phyloP scores from a whole-genome alignment of 2,113 vertebrate genomes.

The Australoheros scitulus region DNA sequence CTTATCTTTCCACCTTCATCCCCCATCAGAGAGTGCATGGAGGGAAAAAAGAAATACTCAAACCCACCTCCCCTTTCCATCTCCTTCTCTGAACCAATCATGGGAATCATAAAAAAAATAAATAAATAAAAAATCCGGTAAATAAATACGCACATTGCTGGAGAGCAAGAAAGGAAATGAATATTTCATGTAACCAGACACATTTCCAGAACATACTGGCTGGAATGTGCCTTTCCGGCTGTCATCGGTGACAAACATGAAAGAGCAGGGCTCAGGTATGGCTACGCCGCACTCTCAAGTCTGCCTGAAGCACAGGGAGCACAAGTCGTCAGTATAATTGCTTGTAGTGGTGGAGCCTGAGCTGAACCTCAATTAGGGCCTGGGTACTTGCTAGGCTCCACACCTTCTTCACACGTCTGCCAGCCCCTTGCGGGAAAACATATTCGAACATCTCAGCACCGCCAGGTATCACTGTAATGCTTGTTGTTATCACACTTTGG shows the following conservation, averaged over 20 bases:
- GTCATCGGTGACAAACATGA: conserved; percentile 69
- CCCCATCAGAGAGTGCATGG: conserved; percentile 16
- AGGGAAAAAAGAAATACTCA: conserved; percentile 9
- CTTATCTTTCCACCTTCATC: conserved; percentile 34
- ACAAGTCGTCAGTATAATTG: conserved; percentile 64
- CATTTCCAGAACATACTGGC: conserved; percentile 56
- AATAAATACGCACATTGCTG: conserved; percentile 56
- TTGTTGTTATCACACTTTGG: conserved; percentile 25
- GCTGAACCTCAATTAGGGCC: conserved; percentile 70
- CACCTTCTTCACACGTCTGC: conserved; percentile 17
- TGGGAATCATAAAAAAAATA: conserved; percentile 29
- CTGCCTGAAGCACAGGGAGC: conserved; percentile 51
- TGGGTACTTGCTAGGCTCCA: conserved; percentile 43
- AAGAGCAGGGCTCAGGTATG: conserved; percentile 54
- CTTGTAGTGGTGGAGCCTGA: conserved; percentile 61
- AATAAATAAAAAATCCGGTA: conserved; percentile 34
- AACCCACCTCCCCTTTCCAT: background rate
- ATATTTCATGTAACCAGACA: conserved; percentile 77
- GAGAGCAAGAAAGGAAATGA: conserved; percentile 54
- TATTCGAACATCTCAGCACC: conserved; percentile 10
- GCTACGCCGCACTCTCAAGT: conserved; percentile 37
- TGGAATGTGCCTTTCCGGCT: conserved; percentile 43
- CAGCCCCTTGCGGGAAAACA: background rate
- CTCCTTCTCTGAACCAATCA: conserved; percentile 14
- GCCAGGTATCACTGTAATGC: background rate